Percentiles rank a stretch among this genome's conserved stretches.
These are phyloP conservation scores for Parochlus steinenii DNA, from an alignment of 2,888 invertebrate genomes.

Conservation along the genomic window DNA sequence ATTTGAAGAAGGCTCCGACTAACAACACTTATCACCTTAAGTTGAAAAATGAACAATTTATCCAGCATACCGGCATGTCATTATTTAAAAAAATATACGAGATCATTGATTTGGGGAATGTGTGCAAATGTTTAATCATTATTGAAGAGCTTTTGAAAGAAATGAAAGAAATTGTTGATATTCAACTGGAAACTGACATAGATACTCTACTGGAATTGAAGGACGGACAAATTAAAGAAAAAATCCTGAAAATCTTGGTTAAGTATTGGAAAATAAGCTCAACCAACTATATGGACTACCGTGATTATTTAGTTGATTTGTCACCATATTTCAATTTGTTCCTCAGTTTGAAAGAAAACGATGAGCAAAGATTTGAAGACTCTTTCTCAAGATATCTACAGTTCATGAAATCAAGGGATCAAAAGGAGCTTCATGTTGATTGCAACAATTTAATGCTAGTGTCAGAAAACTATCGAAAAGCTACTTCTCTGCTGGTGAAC, in stretches of 20 bases:
- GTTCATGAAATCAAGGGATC: neutral
- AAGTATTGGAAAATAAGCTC: slow-evolving; percentile 8
- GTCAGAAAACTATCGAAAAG: no score
- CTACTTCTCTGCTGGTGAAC: no score
- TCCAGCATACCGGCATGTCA: neutral
- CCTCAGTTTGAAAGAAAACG: slow-evolving; percentile 3
- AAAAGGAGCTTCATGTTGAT: no score
- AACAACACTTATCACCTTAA: slow-evolving; percentile 10
- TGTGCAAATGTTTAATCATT: neutral
- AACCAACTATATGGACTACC: slow-evolving; percentile 5
- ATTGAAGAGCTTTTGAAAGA: slow-evolving; percentile 5
- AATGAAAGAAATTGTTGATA: slow-evolving; percentile 8
- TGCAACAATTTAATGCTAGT: no score
- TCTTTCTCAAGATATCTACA: slow-evolving; percentile 6
- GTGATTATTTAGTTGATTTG: slow-evolving; percentile 3
- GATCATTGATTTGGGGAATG: neutral
- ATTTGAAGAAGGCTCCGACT: neutral
- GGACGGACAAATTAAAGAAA: neutral
- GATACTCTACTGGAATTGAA: slow-evolving; percentile 2
- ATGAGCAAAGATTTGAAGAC: slow-evolving; percentile 10
- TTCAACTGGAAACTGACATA: slow-evolving; percentile 1
- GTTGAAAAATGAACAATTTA: slow-evolving; percentile 6
- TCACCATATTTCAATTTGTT: slow-evolving; percentile 7
- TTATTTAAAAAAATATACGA: slow-evolving; percentile 7
- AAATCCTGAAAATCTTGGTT: neutral